Base-by-base conservation (phyloP, 1,140 invertebrate species). In the Brachystomella parvula region DNA sequence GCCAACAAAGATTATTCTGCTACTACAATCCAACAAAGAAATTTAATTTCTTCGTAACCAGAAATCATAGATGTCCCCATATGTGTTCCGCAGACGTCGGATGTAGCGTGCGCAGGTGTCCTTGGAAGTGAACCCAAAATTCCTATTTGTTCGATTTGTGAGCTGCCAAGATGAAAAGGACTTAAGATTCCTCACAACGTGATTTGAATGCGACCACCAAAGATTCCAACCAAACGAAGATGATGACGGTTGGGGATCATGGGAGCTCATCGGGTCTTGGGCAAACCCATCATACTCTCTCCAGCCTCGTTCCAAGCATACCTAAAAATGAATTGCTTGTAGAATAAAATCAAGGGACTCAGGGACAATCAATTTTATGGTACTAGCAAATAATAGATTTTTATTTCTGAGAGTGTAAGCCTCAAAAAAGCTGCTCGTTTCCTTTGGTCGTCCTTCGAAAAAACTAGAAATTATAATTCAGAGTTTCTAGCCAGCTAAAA, bases 141-240 rank as follows among this genome's bases (percentile, higher is more conserved):
- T 87, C 76, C 89, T 88, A 1, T 89, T 89, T 74, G 90, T 89
- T 73, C 90, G 88, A 76, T 92, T 92, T 69, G 90, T 85, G 63
- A 87, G 88, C 85, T 90, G 78, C 68, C 71, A 70, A 3, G 65
- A 62, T 49, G 58, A 35, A 29, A 72, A 67, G 29, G 47, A 49
- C 30, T 60, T 39, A 1, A 35, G 30, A 39, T 31, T 47, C 29
- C 47, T 60, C 1, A 57, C 32, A 26, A 35, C 64, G 61, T 65
- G 61, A 12, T 47, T 69, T 2, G 65, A 56, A 6, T 53, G 53
- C 47, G 65, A 59, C 71, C 71, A 72, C 71, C 71, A 72, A n/a
- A 72, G 57, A 56, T 72, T 69, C 71, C 71, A 72, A 44, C 56
- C 21, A 39, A 35, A 33, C 30, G 9, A 3, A 31, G 19, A 1